Base-by-base conservation (phyloP, 23 tunicate genomes). In the Trididemnum miniatum region DNA sequence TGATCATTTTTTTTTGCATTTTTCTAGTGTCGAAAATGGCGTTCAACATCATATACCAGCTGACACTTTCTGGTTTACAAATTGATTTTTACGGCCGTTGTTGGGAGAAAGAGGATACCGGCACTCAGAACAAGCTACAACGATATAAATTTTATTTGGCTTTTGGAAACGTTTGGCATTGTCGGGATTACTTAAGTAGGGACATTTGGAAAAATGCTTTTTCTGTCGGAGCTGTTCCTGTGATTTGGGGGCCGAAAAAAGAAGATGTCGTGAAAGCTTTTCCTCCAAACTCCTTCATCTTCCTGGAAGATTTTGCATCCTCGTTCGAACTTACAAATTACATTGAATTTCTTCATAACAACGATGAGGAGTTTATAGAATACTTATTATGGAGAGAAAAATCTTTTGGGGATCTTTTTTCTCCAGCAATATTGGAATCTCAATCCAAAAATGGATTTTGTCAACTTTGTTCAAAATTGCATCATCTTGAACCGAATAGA, bases 91-190 rank as follows among this genome's bases (percentile, higher is more conserved):
- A 22, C 24, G 57, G 57, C 9, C 26, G 9, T 20, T 38, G 59
- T 27, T 40, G 29, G 59, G 26, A 73, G 24, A 20, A 7, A 22
- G 12, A 18, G 20, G 30, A 15, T 3, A 20, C 29, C 2, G 5
- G 2, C 31, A 26, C 28, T 37, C 12, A 22, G 25, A 7, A 15
- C 22, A 37, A 28, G 1, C 27, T 37, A 9, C 18, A 38, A 22
- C 37, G 25, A 39, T 73, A 73, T 31, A 73, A 73, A 31, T 73
- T 73, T 40, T 73, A 73, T 39, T 39, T 73, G 32, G 57, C 79
- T 25, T 1, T 73, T 26, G 79, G 79, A 20, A 38, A 73, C 29
- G 59, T 37, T 1, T 73, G 79, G 79, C 79, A 73, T 73, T 73
- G 79, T 27, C 57, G 59, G 20, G 79, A 73, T 26, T 39, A 37